Conservation (phyloP, 2,113 vertebrate genomes). For the Jaculus jaculus region DNA sequence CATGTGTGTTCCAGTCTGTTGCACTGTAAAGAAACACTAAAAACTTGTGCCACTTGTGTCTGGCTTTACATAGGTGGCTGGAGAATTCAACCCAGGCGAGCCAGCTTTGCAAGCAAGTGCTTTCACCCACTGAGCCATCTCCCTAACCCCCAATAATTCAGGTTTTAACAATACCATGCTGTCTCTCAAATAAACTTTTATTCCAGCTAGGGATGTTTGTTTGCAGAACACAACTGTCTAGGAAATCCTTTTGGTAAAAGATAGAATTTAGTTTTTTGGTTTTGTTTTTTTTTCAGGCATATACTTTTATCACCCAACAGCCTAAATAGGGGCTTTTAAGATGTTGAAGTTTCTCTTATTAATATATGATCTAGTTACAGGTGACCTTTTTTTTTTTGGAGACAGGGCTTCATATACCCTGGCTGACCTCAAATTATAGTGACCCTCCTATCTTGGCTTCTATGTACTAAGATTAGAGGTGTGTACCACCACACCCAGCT, state of each 20-base stretch:
- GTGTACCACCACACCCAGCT: neutral
- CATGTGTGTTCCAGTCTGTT: no score
- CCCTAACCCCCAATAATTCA: neutral
- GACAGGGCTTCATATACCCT: neutral
- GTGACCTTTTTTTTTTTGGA: neutral
- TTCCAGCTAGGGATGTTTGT: neutral
- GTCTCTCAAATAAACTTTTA: neutral
- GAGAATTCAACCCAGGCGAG: no score
- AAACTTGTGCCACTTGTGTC: no score
- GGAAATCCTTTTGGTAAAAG: constrained; percentile 24
- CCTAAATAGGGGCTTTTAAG: constrained; percentile 25
- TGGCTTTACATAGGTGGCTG: no score
- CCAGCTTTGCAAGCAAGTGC: no score
- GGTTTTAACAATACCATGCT: neutral
- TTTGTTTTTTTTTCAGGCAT: neutral
- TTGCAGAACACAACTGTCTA: constrained; percentile 3
- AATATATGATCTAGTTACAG: neutral
- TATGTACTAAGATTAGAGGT: neutral
- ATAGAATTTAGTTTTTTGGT: neutral
- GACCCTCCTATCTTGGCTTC: neutral
- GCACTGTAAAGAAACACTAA: no score
- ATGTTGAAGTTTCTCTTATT: neutral
- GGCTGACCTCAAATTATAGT: neutral
- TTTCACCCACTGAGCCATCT: no score
- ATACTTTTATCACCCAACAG: neutral